Base-by-base conservation (phyloP, 2,113 vertebrate genomes). In the Tinamus guttatus region DNA sequence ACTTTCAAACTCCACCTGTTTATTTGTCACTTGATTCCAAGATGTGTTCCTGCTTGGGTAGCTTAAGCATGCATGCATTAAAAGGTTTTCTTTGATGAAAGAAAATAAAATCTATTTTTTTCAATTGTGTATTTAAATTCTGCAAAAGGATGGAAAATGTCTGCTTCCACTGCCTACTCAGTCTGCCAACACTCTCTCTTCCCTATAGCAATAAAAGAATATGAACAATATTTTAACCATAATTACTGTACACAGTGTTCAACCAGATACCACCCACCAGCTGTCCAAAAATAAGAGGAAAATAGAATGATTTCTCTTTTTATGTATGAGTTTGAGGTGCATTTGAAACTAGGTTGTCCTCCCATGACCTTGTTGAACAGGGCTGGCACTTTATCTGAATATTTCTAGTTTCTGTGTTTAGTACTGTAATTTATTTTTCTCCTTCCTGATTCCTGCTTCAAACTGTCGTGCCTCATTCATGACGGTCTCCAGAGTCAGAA, bases 201-300 rank as follows among this genome's bases (percentile, higher is more conserved):
- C 87, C 87, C 89, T 79, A 69, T 77, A 93, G 90, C 88, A 86
- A 86, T 94, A 84, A 93, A 94, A 96, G 95, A 96, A 84, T 64
- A 87, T 20, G 90, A 93, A 95, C 86, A 96, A 89, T 93, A 96
- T 96, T 96, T 95, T 97, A 95, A 94, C 92, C 91, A 81, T 96
- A 96, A 93, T 97, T 97, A 95, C 92, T 95, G 94, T 96, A 96
- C 90, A 96, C 92, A 93, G 69, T 79, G 70, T 92, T 95, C 90
- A 94, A 95, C 87, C 77, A 95, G 92, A 80, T 93, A 85, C 90
- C 88, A 87, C 95, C 92, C 74, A 95, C 96, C 88, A 95, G 88
- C 94, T 96, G 93, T 95, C 96, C 80, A 85, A 79, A 94, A 93
- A 85, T 79, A 70, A 87, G 76, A 91, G 77, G 87, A 71, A 96